These are phyloP conservation scores for Sphecodes monilicornis DNA, from an alignment of 2,888 invertebrate species.

Conservation along the genomic window DNA sequence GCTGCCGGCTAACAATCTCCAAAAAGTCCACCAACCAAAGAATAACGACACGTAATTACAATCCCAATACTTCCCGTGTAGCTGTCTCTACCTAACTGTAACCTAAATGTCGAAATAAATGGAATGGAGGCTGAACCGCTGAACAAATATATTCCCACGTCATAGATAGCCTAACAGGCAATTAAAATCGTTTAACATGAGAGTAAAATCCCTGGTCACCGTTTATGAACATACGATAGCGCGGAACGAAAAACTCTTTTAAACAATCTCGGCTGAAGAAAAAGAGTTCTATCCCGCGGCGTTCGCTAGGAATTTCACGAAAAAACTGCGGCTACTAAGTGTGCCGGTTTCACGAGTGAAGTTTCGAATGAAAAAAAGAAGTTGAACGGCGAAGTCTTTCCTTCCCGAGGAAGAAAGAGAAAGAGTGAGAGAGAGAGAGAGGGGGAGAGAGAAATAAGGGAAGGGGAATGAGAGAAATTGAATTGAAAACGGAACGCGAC, in stretches of 20 bases:
- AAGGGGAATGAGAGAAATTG: slow-evolving; percentile 6
- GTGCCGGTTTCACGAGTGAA: neutral
- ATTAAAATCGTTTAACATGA: neutral
- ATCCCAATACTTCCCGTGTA: no score
- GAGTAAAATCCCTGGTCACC: neutral
- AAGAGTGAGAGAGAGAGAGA: neutral
- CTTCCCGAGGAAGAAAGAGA: neutral
- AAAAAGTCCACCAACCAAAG: no score
- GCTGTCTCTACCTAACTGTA: no score
- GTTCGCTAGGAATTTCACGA: neutral
- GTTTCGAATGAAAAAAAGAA: neutral
- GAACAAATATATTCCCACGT: no score
- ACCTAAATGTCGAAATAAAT: no score
- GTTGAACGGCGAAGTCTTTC: no score
- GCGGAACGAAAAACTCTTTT: neutral
- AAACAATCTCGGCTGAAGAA: neutral
- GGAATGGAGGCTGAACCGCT: no score
- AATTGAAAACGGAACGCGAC: neutral
- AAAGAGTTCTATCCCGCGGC: neutral
- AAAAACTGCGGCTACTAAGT: neutral
- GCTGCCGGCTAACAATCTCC: no score
- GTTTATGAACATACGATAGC: neutral
- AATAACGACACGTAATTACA: no score
- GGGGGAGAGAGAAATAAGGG: neutral
- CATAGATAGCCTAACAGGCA: neutral